Evolutionary conservation across 2,113 vertebrate species (phyloP).

Genomic region (Hippocampus guttulatus): DNA sequence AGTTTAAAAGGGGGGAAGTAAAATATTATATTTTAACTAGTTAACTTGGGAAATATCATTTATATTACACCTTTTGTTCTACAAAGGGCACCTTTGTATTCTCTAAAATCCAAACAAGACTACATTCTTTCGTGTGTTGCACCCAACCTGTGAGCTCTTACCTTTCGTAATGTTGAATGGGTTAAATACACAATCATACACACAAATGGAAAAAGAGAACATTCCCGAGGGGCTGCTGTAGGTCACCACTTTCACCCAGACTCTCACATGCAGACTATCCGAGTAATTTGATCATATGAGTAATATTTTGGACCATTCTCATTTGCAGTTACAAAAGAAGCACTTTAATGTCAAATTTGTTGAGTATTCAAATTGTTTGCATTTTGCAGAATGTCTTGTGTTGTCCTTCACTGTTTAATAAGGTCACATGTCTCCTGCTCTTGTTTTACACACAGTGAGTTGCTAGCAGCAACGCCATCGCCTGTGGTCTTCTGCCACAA

Average conservation of each 20-base stretch:
- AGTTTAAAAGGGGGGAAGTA: background rate
- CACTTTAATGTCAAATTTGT: background rate
- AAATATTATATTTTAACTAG: background rate
- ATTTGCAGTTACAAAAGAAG: background rate
- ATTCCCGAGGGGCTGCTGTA: background rate
- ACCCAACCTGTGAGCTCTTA: too few relatives aligned
- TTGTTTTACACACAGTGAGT: slow-evolving; percentile 58
- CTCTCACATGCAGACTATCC: background rate
- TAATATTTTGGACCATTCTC: background rate
- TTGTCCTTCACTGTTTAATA: background rate
- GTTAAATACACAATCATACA: background rate
- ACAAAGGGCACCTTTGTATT: background rate
- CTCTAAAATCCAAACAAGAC: too few relatives aligned
- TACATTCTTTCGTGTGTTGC: too few relatives aligned
- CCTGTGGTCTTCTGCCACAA: slow-evolving; percentile 96
- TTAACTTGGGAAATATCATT: background rate
- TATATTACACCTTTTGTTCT: background rate
- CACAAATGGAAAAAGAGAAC: background rate
- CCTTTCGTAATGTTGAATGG: too few relatives aligned
- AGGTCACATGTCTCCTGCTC: background rate
- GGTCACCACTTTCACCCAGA: background rate
- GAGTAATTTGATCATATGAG: background rate
- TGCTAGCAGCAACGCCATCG: slow-evolving; percentile 80
- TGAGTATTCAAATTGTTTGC: background rate
- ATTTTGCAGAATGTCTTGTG: background rate